Base-by-base conservation (phyloP, 1,140 invertebrate species). In the Eufriesea mexicana region DNA sequence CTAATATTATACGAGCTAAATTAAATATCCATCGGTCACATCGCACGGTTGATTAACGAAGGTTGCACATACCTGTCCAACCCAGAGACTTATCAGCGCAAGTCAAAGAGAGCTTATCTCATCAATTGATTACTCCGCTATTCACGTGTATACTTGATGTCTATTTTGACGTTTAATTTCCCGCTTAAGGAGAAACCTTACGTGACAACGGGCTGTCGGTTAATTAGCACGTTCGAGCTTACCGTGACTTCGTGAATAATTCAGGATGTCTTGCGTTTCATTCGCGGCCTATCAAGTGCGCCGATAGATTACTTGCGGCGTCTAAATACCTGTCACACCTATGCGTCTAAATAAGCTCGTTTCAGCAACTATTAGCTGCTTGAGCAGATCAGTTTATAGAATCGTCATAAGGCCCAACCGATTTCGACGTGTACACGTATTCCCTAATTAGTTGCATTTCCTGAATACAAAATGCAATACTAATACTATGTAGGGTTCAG, bases 201-300 rank as follows among this genome's bases (percentile, higher is more conserved):
- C 85, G 85, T 85, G 85, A 86, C 85, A 85, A 86, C 84, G 81
- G 79, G 84, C 76, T 83, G 85, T 86, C 85, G 74, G 74, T 83
- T 86, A 86, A 86, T 86, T 86, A 86, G 85, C 79, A 83, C 84
- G 73, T 83, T 85, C 85, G 55, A 86, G 79, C 68, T 86, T 74
- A 62, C 84, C 74, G 42, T 62, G 71, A 76, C 74, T 86, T 78
- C 70, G 79, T 86, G 85, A 86, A 86, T 86, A 83, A 86, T 86
- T 86, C 85, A 86, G 54, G 20, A 49, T 85, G 67, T 68, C 67
- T 83, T 61, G 79, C 73, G 51, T 86, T 77, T 68, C 84, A 55
- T 81, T 83, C 79, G 68, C 72, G 71, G 84, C 59, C 54, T 61
- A 86, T 81, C 47, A 62, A 86, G 68, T 74, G 59, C 51, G 67